Conservation (phyloP, 1,140 invertebrate genomes). For the Drosophila teissieri region DNA sequence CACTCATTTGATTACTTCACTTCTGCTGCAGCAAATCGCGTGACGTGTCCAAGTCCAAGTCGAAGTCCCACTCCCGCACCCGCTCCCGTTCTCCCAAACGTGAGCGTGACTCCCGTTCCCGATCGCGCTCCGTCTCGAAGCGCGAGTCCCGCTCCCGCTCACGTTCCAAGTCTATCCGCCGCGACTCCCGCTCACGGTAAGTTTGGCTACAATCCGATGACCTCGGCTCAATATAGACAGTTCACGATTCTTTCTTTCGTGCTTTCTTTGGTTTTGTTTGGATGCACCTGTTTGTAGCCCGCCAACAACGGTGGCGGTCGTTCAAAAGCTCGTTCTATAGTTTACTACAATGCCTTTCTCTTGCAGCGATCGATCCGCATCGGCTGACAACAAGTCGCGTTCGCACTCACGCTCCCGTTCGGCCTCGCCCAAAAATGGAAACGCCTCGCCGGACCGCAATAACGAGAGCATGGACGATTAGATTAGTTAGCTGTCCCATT, state of each 20-base stretch:
- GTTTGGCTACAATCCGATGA: conserved; percentile 13
- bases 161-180: conserved; percentile 84
- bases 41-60: conserved; percentile 85
- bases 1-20: conserved; percentile 1
- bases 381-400: conserved; percentile 84
- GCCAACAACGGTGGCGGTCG: conserved; percentile 61
- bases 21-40: conserved; percentile 77
- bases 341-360: conserved; percentile 28
- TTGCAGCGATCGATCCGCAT: conserved; percentile 85
- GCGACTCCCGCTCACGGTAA: conserved; percentile 84
- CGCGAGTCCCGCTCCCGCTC: conserved; percentile 84
- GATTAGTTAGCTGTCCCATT: conserved; percentile 77
- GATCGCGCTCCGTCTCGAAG: conserved; percentile 80
- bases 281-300: conserved; percentile 59
- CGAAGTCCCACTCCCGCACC: conserved; percentile 86
- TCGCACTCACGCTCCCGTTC: conserved; percentile 83
- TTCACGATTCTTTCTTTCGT: conserved; percentile 56
- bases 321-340: conserved; percentile 34
- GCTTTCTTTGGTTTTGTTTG: conserved; percentile 76
- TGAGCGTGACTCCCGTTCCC: conserved; percentile 83
- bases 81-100: conserved; percentile 80
- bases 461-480: conserved; percentile 83
- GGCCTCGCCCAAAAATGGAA: conserved; percentile 85
- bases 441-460: conserved; percentile 80
- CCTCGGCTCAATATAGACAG: conserved; percentile 18